Evolutionary conservation across 1,140 invertebrate genomes (phyloP).

Genomic region (Ctenoplectra terminalis): DNA sequence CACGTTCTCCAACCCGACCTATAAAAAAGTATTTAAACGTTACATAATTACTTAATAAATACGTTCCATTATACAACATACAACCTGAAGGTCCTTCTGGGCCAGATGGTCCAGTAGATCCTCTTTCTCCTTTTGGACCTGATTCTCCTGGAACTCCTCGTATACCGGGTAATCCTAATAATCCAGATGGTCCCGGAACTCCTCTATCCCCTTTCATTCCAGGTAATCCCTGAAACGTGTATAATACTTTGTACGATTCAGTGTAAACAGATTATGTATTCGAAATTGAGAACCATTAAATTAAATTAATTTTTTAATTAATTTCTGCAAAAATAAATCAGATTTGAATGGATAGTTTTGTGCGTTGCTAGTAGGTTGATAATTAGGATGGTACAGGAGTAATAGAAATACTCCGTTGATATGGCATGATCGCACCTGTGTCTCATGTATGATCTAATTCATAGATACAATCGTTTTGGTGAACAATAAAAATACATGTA

Average conservation of each 20-base stretch:
- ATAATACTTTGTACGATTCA: not conserved
- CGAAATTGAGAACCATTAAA: not conserved
- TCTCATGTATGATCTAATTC: too few relatives aligned
- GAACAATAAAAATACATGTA: too few relatives aligned
- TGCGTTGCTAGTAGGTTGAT: too few relatives aligned
- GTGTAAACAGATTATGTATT: not conserved
- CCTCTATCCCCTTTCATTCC: slow-evolving; percentile 89
- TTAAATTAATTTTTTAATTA: not conserved
- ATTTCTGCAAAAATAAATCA: not conserved
- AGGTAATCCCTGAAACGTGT: slow-evolving; percentile 84
- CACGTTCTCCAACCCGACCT: slow-evolving; percentile 88
- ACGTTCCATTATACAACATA: not conserved
- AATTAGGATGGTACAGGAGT: too few relatives aligned
- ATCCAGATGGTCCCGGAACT: slow-evolving; percentile 87
- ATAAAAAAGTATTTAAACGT: slow-evolving; percentile 16
- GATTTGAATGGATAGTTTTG: too few relatives aligned
- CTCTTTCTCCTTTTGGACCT: slow-evolving; percentile 90
- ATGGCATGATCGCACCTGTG: too few relatives aligned
- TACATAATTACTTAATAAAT: slow-evolving; percentile 5
- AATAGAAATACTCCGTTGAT: too few relatives aligned
- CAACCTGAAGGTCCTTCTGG: slow-evolving; percentile 87
- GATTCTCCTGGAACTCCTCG: slow-evolving; percentile 86
- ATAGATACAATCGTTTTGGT: too few relatives aligned
- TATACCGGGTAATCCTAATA: slow-evolving; percentile 89
- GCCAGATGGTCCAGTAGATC: slow-evolving; percentile 84